Conservation (phyloP, 2,113 vertebrate genomes). For the Trematocara nigrifrons region DNA sequence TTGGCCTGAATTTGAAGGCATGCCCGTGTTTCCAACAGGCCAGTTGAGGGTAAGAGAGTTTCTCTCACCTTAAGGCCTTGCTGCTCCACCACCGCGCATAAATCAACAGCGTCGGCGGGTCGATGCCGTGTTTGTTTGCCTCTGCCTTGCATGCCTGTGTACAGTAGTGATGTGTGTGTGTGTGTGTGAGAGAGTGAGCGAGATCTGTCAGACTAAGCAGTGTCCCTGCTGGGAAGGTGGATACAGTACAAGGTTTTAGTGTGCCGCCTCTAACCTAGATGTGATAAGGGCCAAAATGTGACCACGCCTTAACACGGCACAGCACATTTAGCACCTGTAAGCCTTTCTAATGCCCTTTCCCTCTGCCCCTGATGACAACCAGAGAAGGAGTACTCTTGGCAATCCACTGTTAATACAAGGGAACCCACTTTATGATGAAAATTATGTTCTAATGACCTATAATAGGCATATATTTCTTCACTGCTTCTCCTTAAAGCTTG, state of each 20-base stretch:
- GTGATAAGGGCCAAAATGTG: not conserved
- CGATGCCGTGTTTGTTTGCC: constrained; percentile 37
- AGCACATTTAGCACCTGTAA: constrained; percentile 2
- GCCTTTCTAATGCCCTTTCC: not conserved
- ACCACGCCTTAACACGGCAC: not conserved
- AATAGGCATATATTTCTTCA: constrained; percentile 34
- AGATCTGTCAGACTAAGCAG: constrained; percentile 1
- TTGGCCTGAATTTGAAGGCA: not conserved
- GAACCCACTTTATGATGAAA: constrained; percentile 36
- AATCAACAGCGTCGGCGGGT: constrained; percentile 35
- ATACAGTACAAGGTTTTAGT: constrained; percentile 32
- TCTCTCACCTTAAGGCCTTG: constrained; percentile 12
- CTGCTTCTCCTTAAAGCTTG: constrained; percentile 6
- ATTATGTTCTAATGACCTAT: constrained; percentile 33
- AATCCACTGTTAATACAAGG: not conserved
- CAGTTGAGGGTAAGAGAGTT: constrained; percentile 47
- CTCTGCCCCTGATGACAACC: constrained; percentile 3
- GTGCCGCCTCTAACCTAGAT: constrained; percentile 3
- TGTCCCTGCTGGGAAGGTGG: not conserved
- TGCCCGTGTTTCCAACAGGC: constrained; percentile 35
- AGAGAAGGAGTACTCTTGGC: not conserved
- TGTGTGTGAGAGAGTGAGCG: not conserved
- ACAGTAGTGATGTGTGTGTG: constrained; percentile 7
- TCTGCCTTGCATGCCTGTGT: not conserved
- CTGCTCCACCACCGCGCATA: constrained; percentile 9